A percentile compares a stretch with the other conserved stretches of the same genome.
Conservation (phyloP, 2,888 invertebrate genomes). For the Callinectes sapidus region DNA sequence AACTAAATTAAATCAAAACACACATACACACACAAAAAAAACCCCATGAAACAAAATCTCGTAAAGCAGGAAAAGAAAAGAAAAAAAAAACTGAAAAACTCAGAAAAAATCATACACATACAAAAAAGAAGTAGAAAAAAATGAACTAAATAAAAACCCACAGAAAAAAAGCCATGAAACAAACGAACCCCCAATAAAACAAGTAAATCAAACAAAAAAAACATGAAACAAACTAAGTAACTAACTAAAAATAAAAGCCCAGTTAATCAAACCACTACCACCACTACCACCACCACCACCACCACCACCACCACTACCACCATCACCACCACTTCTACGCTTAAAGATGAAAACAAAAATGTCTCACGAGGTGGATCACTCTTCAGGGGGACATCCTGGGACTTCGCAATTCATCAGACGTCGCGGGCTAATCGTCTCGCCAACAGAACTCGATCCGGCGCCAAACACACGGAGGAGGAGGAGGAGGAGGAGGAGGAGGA, state of each 20-base stretch:
- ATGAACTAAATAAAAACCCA: too few species aligned
- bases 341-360: neutral
- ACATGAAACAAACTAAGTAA: too few species aligned
- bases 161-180: too few species aligned
- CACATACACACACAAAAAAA: too few species aligned
- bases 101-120: neutral
- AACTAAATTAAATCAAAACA: too few species aligned
- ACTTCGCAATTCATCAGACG: neutral
- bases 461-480: conserved; percentile 25
- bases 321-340: neutral
- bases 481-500: conserved; percentile 15
- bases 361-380: neutral
- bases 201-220: too few species aligned
- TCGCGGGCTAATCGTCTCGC: conserved; percentile 15
- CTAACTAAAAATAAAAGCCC: neutral
- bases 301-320: neutral
- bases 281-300: neutral
- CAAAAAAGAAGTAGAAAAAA: too few species aligned
- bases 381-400: neutral
- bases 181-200: too few species aligned
- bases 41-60: too few species aligned
- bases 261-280: neutral
- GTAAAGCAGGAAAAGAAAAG: too few species aligned
- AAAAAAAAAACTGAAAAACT: too few species aligned
- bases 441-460: conserved; percentile 34